Percentiles rank a stretch among this genome's conserved stretches.
phyloP scores from a whole-genome alignment of 1,140 invertebrate species.

The Orius insidiosus region DNA sequence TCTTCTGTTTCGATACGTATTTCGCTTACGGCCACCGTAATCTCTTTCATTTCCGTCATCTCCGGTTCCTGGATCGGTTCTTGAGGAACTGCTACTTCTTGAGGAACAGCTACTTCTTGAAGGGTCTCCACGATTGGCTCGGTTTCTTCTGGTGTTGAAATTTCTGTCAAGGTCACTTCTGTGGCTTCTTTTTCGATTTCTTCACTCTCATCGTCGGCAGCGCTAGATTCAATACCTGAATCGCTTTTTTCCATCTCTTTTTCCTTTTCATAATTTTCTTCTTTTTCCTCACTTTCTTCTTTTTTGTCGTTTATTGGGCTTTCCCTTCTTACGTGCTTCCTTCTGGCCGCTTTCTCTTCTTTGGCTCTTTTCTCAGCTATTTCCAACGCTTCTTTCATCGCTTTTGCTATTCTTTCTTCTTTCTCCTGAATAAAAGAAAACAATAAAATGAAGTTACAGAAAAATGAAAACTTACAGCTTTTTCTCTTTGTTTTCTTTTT shows the following conservation, averaged over 20 bases:
- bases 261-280: no score
- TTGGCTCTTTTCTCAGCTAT: constrained; percentile 38
- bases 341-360: constrained; percentile 27
- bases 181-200: neutral
- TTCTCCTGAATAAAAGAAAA: constrained; percentile 27
- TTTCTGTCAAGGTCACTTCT: neutral
- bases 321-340: constrained; percentile 18
- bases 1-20: constrained; percentile 8
- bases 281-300: no score
- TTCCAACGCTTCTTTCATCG: constrained; percentile 39
- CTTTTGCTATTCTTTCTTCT: constrained; percentile 38
- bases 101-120: no score
- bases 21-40: constrained; percentile 3
- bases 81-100: no score
- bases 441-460: no score
- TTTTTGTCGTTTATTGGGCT: no score
- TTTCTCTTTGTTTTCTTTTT: constrained; percentile 22
- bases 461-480: no score
- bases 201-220: neutral
- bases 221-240: no score
- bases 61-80: constrained; percentile 2
- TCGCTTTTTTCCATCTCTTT: neutral
- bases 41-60: no score
- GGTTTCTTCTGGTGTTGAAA: neutral
- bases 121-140: neutral